phyloP scores from a whole-genome alignment of 2,797 vertebrate genomes.

The Pangasius djambal region DNA sequence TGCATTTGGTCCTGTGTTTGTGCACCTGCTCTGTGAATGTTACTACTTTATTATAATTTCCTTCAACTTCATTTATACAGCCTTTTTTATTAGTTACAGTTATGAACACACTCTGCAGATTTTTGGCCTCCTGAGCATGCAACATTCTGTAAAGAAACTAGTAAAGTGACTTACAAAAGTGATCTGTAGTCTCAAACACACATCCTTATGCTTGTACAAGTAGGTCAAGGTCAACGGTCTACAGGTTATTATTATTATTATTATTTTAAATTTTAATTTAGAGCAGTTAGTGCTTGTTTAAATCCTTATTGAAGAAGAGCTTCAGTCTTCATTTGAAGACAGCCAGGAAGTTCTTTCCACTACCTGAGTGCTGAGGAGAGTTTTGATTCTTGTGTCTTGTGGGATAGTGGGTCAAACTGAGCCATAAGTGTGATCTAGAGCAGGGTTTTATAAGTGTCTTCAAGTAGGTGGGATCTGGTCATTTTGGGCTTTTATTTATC shows the following conservation, averaged over 20 bases:
- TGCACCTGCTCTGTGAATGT: background rate
- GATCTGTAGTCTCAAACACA: background rate
- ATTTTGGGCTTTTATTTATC: background rate
- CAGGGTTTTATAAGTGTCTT: background rate
- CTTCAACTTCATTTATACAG: background rate
- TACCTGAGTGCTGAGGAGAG: background rate
- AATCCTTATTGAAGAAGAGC: background rate
- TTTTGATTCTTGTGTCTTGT: background rate
- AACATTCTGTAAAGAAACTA: background rate
- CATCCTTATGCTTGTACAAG: background rate
- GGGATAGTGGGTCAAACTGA: background rate
- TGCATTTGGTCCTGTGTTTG: constrained; percentile 3
- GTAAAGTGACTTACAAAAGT: background rate
- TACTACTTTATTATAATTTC: background rate
- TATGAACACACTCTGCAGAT: background rate
- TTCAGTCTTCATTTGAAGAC: background rate
- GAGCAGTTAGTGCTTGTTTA: background rate
- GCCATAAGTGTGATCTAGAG: background rate
- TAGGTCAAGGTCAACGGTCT: background rate
- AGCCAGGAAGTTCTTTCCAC: background rate
- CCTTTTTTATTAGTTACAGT: background rate
- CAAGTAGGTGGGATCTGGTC: too few relatives aligned
- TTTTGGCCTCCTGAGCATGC: background rate
- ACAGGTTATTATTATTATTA: background rate
- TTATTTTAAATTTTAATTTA: background rate